Conservation (phyloP, 2,797 vertebrate species). For the Danio jaintianensis region DNA sequence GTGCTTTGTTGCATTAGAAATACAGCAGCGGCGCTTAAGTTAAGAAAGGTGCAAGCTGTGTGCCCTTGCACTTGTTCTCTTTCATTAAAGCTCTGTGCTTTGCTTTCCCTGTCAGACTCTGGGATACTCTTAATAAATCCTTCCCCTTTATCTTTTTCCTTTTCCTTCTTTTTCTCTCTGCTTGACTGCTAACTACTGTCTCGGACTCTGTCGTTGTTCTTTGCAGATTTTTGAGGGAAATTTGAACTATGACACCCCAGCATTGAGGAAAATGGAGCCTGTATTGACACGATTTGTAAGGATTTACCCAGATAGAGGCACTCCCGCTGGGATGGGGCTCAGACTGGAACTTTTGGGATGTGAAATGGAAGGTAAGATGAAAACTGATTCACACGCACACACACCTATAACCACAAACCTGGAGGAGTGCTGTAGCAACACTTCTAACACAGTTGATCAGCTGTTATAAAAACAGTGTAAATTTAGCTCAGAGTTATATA, state of each 20-base stretch:
- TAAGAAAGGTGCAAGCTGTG: slow-evolving; percentile 13
- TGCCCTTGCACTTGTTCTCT: slow-evolving; percentile 12
- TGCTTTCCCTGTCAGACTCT: slow-evolving; percentile 13
- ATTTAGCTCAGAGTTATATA: background rate
- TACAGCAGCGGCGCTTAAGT: background rate
- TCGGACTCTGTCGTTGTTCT: slow-evolving; percentile 23
- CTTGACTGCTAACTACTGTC: slow-evolving; percentile 27
- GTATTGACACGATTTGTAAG: slow-evolving; percentile 89
- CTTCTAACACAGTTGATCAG: background rate
- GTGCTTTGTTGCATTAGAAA: slow-evolving; percentile 35
- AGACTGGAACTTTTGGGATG: slow-evolving; percentile 95
- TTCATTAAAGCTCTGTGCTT: slow-evolving; percentile 39
- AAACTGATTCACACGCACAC: slow-evolving; percentile 1
- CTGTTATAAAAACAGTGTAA: background rate
- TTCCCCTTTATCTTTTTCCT: slow-evolving; percentile 18
- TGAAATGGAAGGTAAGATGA: slow-evolving; percentile 87
- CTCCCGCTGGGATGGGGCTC: slow-evolving; percentile 89
- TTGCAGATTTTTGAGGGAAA: slow-evolving; percentile 95
- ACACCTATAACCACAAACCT: slow-evolving; percentile 2
- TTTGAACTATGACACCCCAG: slow-evolving; percentile 96
- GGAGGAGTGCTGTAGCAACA: background rate
- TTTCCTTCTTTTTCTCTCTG: slow-evolving; percentile 21
- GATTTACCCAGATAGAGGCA: slow-evolving; percentile 93
- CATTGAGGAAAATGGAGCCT: slow-evolving; percentile 89
- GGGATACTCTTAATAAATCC: slow-evolving; percentile 11